Evolutionary conservation across 2,888 invertebrate species (phyloP), one percentile per base, ranked within the genome.

Genomic region (Furcula furcula): DNA sequence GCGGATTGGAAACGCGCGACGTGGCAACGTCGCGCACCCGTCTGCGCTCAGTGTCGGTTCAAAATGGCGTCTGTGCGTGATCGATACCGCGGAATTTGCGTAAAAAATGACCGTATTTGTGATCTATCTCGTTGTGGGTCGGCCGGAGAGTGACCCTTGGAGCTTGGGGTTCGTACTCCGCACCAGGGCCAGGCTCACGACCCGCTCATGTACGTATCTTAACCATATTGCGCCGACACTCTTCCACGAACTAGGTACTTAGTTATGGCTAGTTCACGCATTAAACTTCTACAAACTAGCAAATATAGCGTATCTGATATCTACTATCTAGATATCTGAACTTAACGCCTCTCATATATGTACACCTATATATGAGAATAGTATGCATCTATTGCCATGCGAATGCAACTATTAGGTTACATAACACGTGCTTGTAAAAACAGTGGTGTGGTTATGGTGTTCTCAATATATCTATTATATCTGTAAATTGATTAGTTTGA

Each of bases 61-160:
- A 88, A 88, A 87, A 88, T 88, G 87, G 88, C 87, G 86, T 70
- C 78, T 77, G 87, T 86, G 88, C 76, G 88, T 88, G 88, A 88
- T 88, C 88, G 84, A 88, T 88, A 87, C 81, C 68, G 87, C 79
- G 87, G 75, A 77, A 81, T 78, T 84, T 74, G 62, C 70, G 80
- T 83, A 76, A 67, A 75, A 84, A 87, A 84, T 83, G 80, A 68
- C 75, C 71, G 74, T 77, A 77, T 77, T 73, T 76, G 87, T 87
- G 87, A 78, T 82, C 62, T 74, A 76, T 80, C 72, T 79, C 72
- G 77, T 81, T 75, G 81, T 83, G 81, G 77, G 86, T 84, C 81
- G 83, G 82, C 76, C 76, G 78, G 73, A 76, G 76, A 72, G 76
- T 74, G 71, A 71, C 73, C 76, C 79, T 74, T 81, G 81, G 73